Evolutionary conservation across 2,113 vertebrate genomes (phyloP), one percentile per base, ranked within the genome.

Genomic region (Microcebus ravelobensis): DNA sequence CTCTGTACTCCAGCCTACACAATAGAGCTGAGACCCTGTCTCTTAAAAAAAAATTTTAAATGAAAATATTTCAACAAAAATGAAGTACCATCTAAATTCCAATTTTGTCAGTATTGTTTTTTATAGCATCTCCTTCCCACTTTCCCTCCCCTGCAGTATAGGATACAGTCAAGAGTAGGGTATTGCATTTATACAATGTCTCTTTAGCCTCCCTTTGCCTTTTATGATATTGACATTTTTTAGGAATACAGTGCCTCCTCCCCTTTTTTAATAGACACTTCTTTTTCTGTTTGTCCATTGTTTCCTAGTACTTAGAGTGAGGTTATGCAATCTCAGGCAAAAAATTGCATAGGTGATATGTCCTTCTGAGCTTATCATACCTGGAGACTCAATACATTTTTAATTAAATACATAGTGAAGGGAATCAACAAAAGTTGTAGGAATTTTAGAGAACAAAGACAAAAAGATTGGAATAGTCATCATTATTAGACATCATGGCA

Each of bases 221-320:
- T 94, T 90, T 91, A 50, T 61, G 57, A 39, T 79, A 79, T 3
- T 76, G 42, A 85, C 21, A 18, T 42, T 70, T 94, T 87, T 81
- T 3, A 79, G 67, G 25, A 92, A 15, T 80, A 50, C 4, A 77
- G 31, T 79, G 13, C 65, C 2, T 5, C 39, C 11, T 36, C 31
- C 36, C 1, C 27, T 15, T 18, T 84, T 73, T 57, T 34, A 86
- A 87, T 52, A 68, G 48, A 86, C 42, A 21, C 1, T 55, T 81
- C 14, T 0, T 91, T 97, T 96, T 92, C 61, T 77, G 34, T 80
- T 68, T 93, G 12, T 82, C n/a, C 76, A 45, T 1, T 77, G 39
- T 87, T 97, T 88, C 42, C 73, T 80, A 45, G 31, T 94, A 84
- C 81, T 94, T 91, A 65, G 42, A 80, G 77, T 42, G 42, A 25